Base-by-base conservation (phyloP, 2,888 invertebrate species). In the Ectropis crepuscularia region DNA sequence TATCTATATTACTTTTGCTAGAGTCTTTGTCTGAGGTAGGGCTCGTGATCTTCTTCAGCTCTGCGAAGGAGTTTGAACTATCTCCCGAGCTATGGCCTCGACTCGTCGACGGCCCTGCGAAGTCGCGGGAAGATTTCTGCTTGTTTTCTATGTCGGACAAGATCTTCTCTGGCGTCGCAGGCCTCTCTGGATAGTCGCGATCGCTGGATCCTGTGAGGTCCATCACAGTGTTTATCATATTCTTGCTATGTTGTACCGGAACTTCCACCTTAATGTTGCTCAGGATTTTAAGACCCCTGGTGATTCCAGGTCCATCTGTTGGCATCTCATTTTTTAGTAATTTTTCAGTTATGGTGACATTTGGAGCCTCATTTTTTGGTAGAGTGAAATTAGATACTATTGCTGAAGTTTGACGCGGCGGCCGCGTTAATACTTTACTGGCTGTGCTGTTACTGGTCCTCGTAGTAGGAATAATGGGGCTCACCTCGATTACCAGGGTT, bases 211-310 rank as follows among this genome's bases (percentile, higher is more conserved):
- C 87, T 45, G 93, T 93, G 9, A 93, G 78, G 69, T 93, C 93
- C 82, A 93, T 85, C 1, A 92, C 84, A 38, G 89, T 90, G 63
- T 92, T 90, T 36, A 92, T 79, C 87, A 91, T 87, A 70, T 87
- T 90, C 73, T 90, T 91, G 68, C 87, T 82, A 78, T 90, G 92
- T 71, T 90, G 89, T 9, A 93, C 90, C 63, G 92, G 93, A 45
- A 93, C 90, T 80, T 93, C 93, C n/a, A 93, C 92, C 71, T 93
- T 93, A 46, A 93, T 89, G 71, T 93, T 93, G 73, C 93, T 93
- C 45, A 93, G 80, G 67, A 93, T 93, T 78, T 93, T 93, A 9
- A 93, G 79, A n/a, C 93, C 92, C 73, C 86, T 91, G 51, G 75
- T 86, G 37, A 85, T 66, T 5, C 85, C 84, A 42, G 83, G 74